Percentiles rank a stretch among this genome's conserved stretches.
Evolutionary conservation across 2,113 vertebrate genomes (phyloP).

Genomic region (Siniperca chuatsi): DNA sequence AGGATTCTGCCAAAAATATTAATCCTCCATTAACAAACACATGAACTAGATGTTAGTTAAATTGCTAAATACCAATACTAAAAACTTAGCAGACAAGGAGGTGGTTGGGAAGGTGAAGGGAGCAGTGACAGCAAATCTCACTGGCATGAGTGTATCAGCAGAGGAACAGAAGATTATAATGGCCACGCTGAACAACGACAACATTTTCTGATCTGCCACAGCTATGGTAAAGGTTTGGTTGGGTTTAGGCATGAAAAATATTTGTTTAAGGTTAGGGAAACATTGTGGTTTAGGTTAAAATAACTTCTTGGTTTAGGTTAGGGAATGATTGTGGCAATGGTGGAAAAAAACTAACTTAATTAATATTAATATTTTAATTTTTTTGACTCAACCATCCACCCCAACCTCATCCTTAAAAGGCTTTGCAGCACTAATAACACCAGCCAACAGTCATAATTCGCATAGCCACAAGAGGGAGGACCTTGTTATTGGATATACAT

Average conservation of each 20-base stretch:
- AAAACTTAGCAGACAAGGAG: background rate
- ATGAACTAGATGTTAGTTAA: background rate
- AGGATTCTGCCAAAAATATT: background rate
- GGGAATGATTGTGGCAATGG: background rate
- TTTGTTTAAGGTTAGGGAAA: background rate
- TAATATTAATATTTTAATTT: too few relatives aligned
- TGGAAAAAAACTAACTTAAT: background rate
- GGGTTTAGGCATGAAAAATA: too few relatives aligned
- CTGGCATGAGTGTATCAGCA: background rate
- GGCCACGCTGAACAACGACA: too few relatives aligned
- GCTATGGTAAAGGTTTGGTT: too few relatives aligned
- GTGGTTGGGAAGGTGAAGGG: background rate
- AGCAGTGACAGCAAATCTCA: background rate
- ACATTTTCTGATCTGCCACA: too few relatives aligned
- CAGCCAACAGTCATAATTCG: constrained; percentile 8
- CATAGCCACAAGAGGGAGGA: background rate
- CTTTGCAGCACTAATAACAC: background rate
- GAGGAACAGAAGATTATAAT: too few relatives aligned
- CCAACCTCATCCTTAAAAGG: constrained; percentile 6
- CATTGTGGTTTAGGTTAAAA: background rate
- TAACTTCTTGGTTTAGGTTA: background rate
- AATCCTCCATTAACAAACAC: background rate
- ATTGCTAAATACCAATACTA: background rate
- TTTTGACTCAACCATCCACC: constrained; percentile 1
- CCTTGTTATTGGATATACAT: background rate